A percentile compares a stretch with the other conserved stretches of the same genome.
phyloP scores from a whole-genome alignment of 2,888 invertebrate species.

The Brachypalpus laphriformis region DNA sequence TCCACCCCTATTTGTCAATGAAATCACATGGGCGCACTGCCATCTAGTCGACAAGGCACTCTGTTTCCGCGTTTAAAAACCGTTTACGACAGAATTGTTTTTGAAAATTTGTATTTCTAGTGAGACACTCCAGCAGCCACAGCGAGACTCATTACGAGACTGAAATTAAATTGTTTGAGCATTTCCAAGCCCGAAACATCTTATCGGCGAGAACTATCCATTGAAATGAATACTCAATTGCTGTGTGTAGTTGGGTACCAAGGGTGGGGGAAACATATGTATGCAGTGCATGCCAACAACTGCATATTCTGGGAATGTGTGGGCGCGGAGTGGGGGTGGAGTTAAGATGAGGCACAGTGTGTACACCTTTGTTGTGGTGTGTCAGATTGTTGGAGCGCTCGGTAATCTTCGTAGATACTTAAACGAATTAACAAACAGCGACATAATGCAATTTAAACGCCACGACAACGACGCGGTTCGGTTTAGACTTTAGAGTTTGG shows the following conservation, averaged over 20 bases:
- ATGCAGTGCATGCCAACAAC: constrained; percentile 42
- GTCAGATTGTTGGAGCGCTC: background rate
- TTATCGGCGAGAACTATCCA: constrained; percentile 47
- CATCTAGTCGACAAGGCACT: constrained; percentile 19
- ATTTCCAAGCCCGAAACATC: background rate
- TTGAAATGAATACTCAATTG: constrained; percentile 59
- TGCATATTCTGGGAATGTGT: constrained; percentile 57
- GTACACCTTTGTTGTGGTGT: constrained; percentile 36
- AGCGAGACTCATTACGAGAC: constrained; percentile 58
- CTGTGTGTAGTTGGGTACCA: constrained; percentile 3
- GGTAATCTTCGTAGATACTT: constrained; percentile 48
- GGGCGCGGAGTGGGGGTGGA: background rate
- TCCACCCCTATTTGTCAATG: background rate
- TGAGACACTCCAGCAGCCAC: constrained; percentile 15
- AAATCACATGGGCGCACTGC: constrained; percentile 34
- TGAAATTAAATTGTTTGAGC: constrained; percentile 33
- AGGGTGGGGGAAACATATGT: constrained; percentile 26
- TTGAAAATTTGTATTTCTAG: constrained; percentile 6
- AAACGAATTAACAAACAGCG: constrained; percentile 62
- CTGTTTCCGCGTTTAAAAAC: background rate
- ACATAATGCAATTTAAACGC: constrained; percentile 68
- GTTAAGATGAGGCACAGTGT: constrained; percentile 9
- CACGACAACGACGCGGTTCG: constrained; percentile 53
- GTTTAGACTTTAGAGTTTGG: constrained; percentile 32
- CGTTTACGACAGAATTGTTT: background rate